Evolutionary conservation across 1,140 invertebrate genomes (phyloP).

Genomic region (Tribolium castaneum): DNA sequence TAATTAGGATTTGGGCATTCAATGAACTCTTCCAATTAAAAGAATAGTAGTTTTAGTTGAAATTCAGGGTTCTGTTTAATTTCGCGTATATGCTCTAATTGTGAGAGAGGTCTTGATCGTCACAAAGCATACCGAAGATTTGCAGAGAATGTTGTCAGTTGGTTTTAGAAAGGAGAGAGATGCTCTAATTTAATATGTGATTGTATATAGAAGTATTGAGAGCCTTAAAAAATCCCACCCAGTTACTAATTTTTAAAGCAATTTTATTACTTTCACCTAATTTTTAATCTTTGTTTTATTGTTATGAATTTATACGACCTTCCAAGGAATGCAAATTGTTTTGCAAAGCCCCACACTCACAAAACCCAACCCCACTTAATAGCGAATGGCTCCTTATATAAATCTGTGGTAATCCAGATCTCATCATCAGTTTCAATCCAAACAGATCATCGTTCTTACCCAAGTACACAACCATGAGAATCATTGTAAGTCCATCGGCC

Average conservation of each 20-base stretch:
- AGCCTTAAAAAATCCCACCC: constrained; percentile 9
- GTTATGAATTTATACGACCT: constrained; percentile 26
- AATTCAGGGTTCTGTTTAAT: neutral
- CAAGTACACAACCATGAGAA: constrained; percentile 19
- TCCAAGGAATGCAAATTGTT: constrained; percentile 27
- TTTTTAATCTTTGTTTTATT: constrained; percentile 28
- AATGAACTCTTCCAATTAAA: constrained; percentile 16
- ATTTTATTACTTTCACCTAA: constrained; percentile 34
- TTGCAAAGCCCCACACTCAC: constrained; percentile 7
- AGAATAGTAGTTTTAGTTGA: neutral
- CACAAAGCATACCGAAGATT: constrained; percentile 25
- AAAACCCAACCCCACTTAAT: constrained; percentile 11
- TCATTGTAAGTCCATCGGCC: neutral
- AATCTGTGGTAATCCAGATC: constrained; percentile 26
- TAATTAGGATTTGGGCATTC: constrained; percentile 10
- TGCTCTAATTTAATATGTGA: constrained; percentile 32
- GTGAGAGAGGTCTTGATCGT: constrained; percentile 23
- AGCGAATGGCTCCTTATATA: constrained; percentile 22
- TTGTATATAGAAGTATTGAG: constrained; percentile 5
- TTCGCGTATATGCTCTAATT: constrained; percentile 22
- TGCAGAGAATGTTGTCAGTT: constrained; percentile 7
- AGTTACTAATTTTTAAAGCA: constrained; percentile 9
- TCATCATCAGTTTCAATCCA: constrained; percentile 30
- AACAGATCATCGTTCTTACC: constrained; percentile 19
- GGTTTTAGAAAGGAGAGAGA: constrained; percentile 35